Conservation (phyloP, 2,888 invertebrate genomes). For the Stenodema calcarata region DNA sequence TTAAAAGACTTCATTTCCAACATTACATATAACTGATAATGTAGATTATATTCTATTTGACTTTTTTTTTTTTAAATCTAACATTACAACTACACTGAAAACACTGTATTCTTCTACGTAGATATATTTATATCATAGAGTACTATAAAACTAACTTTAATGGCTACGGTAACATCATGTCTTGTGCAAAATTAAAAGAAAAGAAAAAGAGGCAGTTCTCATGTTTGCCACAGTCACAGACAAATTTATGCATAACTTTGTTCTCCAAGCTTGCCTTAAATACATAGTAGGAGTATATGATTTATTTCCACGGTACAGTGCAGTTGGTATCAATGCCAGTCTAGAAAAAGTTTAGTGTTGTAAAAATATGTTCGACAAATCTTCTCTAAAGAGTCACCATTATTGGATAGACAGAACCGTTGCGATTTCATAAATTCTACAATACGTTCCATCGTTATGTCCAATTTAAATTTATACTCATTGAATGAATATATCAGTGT, state of each 20-base stretch:
- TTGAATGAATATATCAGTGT: too few relatives aligned
- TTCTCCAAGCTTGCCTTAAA: background rate
- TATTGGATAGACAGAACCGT: background rate
- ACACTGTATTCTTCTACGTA: conserved; percentile 19
- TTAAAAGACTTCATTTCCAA: background rate
- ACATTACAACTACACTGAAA: conserved; percentile 11
- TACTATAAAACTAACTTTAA: conserved; percentile 26
- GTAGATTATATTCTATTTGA: conserved; percentile 33
- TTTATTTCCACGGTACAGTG: background rate
- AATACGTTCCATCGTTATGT: too few relatives aligned
- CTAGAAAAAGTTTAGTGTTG: background rate
- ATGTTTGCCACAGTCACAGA: background rate
- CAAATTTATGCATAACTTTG: background rate
- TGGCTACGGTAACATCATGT: conserved; percentile 1
- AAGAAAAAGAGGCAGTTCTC: background rate
- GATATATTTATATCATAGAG: conserved; percentile 4
- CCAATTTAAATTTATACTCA: too few relatives aligned
- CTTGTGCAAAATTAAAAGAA: conserved; percentile 16
- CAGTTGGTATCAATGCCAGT: background rate
- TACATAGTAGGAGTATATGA: background rate
- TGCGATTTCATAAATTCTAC: too few relatives aligned
- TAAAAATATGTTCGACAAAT: background rate
- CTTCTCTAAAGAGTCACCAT: background rate
- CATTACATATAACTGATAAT: conserved; percentile 15
- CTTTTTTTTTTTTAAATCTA: background rate